Conservation (phyloP, 2,888 invertebrate species). For the Andrena chrysosceles region DNA sequence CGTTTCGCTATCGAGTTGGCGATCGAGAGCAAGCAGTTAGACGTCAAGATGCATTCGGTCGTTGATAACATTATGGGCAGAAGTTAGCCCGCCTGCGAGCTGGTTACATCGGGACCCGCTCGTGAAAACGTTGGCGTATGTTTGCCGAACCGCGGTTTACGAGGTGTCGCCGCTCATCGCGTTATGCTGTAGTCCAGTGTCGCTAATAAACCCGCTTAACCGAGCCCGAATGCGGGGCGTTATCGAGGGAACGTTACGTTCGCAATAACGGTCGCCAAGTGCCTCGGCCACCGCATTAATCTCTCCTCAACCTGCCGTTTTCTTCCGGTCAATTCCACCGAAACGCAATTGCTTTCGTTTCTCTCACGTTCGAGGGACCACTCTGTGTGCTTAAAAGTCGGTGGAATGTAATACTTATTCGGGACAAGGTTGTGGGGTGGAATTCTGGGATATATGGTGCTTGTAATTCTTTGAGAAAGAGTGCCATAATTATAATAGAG, state of each 20-base stretch:
- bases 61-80: conserved; percentile 31
- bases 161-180: conserved; percentile 81
- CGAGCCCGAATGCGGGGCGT: conserved; percentile 77
- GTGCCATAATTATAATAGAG: no score
- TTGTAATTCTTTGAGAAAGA: no score
- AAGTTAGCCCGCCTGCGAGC: neutral
- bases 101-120: conserved; percentile 21
- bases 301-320: neutral
- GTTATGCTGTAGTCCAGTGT: conserved; percentile 75
- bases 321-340: neutral
- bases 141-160: conserved; percentile 79
- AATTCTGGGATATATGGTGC: no score
- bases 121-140: conserved; percentile 55
- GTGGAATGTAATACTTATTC: no score
- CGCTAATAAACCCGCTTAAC: conserved; percentile 82
- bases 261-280: conserved; percentile 46
- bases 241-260: conserved; percentile 63
- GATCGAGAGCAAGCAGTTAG: conserved; percentile 6
- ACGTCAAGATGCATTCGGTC: neutral
- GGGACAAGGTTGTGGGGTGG: no score
- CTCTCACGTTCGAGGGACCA: neutral
- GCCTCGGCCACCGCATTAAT: conserved; percentile 44
- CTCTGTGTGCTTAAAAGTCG: neutral
- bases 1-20: neutral
- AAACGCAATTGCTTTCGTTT: neutral